These are phyloP conservation scores for Schizaphis graminum DNA, from an alignment of 2,888 invertebrate species.

Conservation along the genomic window DNA sequence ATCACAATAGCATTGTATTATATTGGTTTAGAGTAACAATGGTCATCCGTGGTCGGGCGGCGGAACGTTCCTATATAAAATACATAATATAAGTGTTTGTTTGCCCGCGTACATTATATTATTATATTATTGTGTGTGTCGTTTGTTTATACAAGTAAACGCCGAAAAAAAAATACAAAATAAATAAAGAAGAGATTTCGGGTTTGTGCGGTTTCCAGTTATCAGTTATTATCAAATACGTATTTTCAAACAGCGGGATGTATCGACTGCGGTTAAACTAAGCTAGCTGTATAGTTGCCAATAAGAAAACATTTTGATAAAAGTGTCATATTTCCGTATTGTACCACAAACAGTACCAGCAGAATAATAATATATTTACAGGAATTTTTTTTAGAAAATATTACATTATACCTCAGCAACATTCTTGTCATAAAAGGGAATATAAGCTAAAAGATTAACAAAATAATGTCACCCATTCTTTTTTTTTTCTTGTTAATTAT, in stretches of 20 bases:
- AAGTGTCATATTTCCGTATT: conserved; percentile 30
- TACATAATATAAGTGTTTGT: conserved; percentile 47
- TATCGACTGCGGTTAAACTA: not conserved
- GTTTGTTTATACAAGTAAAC: conserved; percentile 40
- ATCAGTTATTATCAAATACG: conserved; percentile 18
- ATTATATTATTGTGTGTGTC: conserved; percentile 18
- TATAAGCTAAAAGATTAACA: not conserved
- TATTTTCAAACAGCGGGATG: conserved; percentile 49
- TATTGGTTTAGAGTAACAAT: conserved; percentile 11
- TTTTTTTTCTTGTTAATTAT: not conserved
- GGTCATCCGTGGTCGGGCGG: conserved; percentile 31
- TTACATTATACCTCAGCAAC: not conserved
- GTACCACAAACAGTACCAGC: not conserved
- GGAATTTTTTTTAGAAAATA: not conserved
- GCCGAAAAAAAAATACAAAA: conserved; percentile 36
- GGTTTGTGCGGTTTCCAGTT: conserved; percentile 56
- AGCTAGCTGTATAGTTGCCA: not conserved
- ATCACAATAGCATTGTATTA: conserved; percentile 41
- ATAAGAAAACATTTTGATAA: conserved; percentile 33
- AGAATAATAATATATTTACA: not conserved
- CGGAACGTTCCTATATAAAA: conserved; percentile 2
- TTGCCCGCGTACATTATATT: conserved; percentile 43
- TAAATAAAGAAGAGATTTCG: not conserved
- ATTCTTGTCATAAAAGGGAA: not conserved
- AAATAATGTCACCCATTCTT: not conserved